phyloP scores from a whole-genome alignment of 2,113 vertebrate species.

The Andinoacara biseriatus region DNA sequence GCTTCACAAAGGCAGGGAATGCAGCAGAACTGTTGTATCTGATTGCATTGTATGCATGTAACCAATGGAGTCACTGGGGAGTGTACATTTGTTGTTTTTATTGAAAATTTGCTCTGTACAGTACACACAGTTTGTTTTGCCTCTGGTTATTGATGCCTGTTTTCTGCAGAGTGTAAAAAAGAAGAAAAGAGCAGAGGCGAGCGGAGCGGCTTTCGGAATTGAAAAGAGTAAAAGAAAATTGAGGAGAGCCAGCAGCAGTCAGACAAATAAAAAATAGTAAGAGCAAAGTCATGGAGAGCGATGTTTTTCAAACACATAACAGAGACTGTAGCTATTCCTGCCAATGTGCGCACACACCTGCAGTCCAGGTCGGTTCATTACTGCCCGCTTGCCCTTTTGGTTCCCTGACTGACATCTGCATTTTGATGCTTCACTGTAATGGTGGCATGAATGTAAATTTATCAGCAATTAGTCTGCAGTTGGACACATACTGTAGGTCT shows the following conservation, averaged over 20 bases:
- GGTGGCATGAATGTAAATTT: background rate
- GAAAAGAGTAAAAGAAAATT: constrained; percentile 20
- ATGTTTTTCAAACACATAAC: background rate
- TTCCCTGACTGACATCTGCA: background rate
- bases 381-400: background rate
- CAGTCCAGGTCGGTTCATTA: background rate
- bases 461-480: background rate
- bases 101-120: background rate
- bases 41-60: background rate
- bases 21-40: background rate
- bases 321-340: background rate
- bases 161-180: background rate
- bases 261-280: background rate
- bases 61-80: background rate
- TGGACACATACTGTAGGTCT: background rate
- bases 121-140: background rate
- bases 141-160: background rate
- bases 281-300: background rate
- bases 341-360: background rate
- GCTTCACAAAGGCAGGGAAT: background rate
- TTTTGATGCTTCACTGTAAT: background rate
- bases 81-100: background rate
- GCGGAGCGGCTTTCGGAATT: background rate
- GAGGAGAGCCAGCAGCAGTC: background rate
- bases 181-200: background rate